Conservation (phyloP, 1,140 invertebrate genomes). For the Anastatus disparis region DNA sequence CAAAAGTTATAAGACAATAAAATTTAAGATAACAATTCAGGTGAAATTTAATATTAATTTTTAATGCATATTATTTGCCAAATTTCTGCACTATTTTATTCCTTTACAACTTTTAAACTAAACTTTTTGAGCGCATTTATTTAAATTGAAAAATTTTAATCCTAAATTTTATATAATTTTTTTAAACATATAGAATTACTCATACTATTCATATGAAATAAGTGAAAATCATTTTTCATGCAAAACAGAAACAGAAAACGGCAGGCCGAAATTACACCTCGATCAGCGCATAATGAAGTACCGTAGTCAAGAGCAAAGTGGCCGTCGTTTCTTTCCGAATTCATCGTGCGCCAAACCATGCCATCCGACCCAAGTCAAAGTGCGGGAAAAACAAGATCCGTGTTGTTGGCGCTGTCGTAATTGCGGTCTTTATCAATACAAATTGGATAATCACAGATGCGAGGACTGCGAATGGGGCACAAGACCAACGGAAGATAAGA, state of each 20-base stretch:
- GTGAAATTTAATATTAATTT: too few relatives aligned
- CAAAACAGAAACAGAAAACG: constrained; percentile 61
- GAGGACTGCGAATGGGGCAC: constrained; percentile 69
- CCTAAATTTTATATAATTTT: too few relatives aligned
- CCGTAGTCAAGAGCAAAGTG: constrained; percentile 42
- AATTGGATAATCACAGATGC: constrained; percentile 72
- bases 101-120: not conserved
- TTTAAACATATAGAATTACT: too few relatives aligned
- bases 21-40: too few relatives aligned
- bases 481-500: constrained; percentile 57
- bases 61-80: too few relatives aligned
- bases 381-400: constrained; percentile 64
- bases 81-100: not conserved
- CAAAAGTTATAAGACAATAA: too few relatives aligned
- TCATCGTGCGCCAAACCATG: constrained; percentile 67
- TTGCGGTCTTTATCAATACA: constrained; percentile 73
- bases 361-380: constrained; percentile 62
- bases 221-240: too few relatives aligned
- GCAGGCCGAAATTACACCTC: constrained; percentile 57
- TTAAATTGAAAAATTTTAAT: not conserved
- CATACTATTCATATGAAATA: too few relatives aligned
- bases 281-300: constrained; percentile 56
- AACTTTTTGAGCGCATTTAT: too few relatives aligned
- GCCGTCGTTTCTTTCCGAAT: constrained; percentile 54
- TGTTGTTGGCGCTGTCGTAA: constrained; percentile 73